Percentiles rank a stretch among this genome's conserved stretches.
Conservation (phyloP, 1,140 invertebrate genomes). For the Drosophila grimshawi region DNA sequence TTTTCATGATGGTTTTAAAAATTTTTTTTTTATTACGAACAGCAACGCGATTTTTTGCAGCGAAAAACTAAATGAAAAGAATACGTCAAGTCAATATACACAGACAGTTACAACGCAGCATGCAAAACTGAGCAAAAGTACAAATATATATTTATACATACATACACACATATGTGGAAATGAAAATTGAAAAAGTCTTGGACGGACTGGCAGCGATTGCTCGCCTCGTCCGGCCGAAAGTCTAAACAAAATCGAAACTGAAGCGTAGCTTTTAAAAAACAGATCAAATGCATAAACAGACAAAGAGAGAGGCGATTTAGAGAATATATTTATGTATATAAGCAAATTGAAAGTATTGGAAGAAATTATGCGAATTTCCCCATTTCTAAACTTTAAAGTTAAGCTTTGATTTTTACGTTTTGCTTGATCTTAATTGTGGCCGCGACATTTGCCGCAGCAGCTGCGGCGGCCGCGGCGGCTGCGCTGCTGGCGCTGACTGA, state of each 20-base stretch:
- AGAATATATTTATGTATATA: constrained; percentile 19
- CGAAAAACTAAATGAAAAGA: constrained; percentile 46
- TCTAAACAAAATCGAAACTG: constrained; percentile 36
- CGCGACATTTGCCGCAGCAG: constrained; percentile 73
- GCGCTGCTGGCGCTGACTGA: constrained; percentile 52
- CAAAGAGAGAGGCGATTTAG: constrained; percentile 19
- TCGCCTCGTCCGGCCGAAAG: constrained; percentile 16
- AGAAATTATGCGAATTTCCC: constrained; percentile 9
- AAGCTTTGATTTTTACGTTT: constrained; percentile 75
- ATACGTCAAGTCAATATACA: constrained; percentile 44
- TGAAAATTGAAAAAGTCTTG: constrained; percentile 57
- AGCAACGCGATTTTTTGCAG: constrained; percentile 32
- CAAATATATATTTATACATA: constrained; percentile 40
- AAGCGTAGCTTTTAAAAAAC: constrained; percentile 18
- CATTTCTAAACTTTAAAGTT: constrained; percentile 30
- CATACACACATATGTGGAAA: constrained; percentile 47
- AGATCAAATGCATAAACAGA: constrained; percentile 29
- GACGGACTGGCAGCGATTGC: constrained; percentile 12
- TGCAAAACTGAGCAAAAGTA: constrained; percentile 71
- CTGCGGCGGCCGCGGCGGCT: constrained; percentile 66
- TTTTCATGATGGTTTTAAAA: constrained; percentile 6
- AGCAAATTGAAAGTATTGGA: constrained; percentile 24
- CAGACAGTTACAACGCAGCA: constrained; percentile 59
- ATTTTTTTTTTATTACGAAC: constrained; percentile 3
- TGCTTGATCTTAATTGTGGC: constrained; percentile 84